Percentiles rank a stretch among this genome's conserved stretches.
phyloP scores from a whole-genome alignment of 2,113 vertebrate genomes.

The Perca flavescens region DNA sequence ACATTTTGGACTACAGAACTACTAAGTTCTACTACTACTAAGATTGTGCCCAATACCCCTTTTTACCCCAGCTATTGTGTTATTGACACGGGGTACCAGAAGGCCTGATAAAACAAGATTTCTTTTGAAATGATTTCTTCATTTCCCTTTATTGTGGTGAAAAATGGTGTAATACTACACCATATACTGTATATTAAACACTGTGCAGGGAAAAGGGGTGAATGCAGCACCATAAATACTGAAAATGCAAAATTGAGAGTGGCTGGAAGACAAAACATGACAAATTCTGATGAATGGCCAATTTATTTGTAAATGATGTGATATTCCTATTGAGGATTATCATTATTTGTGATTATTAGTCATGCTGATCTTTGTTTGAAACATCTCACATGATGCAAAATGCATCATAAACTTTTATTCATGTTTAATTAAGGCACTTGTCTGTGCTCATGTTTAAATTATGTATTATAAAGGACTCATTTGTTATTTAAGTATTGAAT shows the following conservation, averaged over 20 bases:
- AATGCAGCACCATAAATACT: not conserved
- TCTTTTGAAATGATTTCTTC: not conserved
- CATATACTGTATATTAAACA: not conserved
- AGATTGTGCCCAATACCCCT: slow-evolving; percentile 12
- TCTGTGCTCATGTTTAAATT: not conserved
- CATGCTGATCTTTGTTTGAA: not conserved
- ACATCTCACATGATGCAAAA: not conserved
- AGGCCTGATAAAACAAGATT: not conserved
- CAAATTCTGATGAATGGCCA: slow-evolving; percentile 1
- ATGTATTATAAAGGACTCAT: not conserved
- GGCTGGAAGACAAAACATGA: not conserved
- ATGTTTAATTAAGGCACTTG: not conserved
- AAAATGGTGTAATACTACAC: not conserved
- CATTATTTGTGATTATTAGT: not conserved
- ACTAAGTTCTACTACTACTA: too few relatives aligned
- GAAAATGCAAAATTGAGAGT: not conserved
- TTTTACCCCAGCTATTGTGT: not conserved
- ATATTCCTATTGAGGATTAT: not conserved
- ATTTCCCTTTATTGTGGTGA: slow-evolving; percentile 4
- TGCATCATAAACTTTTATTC: not conserved
- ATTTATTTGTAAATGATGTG: not conserved
- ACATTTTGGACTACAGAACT: slow-evolving; percentile 1
- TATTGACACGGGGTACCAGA: slow-evolving; percentile 9
- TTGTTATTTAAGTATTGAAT: not conserved
- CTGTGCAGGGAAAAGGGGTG: not conserved